Evolutionary conservation across 2,888 invertebrate genomes (phyloP), one percentile per base, ranked within the genome.

Genomic region (Eledone cirrhosa): DNA sequence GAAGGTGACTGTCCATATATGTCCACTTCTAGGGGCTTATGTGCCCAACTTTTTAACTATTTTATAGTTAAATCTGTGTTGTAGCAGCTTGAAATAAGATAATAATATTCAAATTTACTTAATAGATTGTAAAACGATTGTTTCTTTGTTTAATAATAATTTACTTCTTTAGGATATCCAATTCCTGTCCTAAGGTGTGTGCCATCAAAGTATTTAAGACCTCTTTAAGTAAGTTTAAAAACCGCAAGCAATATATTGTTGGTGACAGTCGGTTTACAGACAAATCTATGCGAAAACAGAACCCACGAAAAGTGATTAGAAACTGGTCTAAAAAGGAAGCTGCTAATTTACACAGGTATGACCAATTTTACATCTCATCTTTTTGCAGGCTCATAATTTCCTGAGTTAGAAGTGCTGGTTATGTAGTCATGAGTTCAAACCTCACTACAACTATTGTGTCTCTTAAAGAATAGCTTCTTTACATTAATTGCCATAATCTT

Each of bases 301-400:
- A 93, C 85, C 92, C 93, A 0, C 87, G 93, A 65, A 92, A 93
- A 85, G 91, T 93, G 76, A 92, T 94, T 83, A 91, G 91, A 83
- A 89, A 93, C 79, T 94, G 93, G 93, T 93, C 93, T 0, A 93
- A 93, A 87, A 93, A 93, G 86, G 93, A 94, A 87, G 91, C 92
- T 86, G 91, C 92, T 83, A 94, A 93, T 85, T 87, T 93, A 33
- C 90, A 89, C 67, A 90, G 92, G 91, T 91, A 80, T 72, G 79
- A 27, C 27, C 16, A 31, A 67, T n/a, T 74, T 11, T 67, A 41
- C 22, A 67, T 41, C 41, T 41, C n/a, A n/a, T 41, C 11, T 41
- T 41, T 41, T 41, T 8, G 11, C 11, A 67, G 27, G 14, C 27
- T 27, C 65, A n/a, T 65, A 27, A 8, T 65, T 24, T n/a, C 41